These are phyloP conservation scores for Serinus canaria DNA, from an alignment of 2,113 vertebrate species.

Conservation along the genomic window DNA sequence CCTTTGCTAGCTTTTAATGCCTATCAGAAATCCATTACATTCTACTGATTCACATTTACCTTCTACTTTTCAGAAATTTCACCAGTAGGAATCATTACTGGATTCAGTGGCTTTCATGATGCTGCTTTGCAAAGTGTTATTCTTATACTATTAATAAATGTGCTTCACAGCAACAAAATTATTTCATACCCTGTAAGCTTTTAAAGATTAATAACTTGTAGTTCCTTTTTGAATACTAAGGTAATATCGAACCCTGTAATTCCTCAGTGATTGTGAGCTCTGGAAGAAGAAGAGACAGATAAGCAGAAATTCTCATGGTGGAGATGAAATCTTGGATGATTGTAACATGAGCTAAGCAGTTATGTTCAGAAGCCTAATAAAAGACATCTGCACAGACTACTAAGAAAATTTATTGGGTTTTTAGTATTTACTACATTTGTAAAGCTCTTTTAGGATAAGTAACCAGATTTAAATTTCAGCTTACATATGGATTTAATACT, in stretches of 20 bases:
- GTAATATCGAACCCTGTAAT: not conserved
- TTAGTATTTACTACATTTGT: conserved; percentile 45
- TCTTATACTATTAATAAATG: not conserved
- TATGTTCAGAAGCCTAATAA: conserved; percentile 26
- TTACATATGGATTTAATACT: not conserved
- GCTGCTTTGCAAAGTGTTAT: not conserved
- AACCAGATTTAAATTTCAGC: not conserved
- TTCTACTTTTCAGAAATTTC: not conserved
- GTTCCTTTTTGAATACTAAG: not conserved
- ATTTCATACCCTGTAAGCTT: not conserved
- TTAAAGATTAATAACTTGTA: not conserved
- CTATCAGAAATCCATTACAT: not conserved
- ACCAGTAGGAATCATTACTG: not conserved
- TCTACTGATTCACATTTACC: not conserved
- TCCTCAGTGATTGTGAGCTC: conserved; percentile 15
- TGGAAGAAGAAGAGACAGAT: conserved; percentile 1
- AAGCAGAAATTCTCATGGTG: not conserved
- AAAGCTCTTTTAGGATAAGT: not conserved
- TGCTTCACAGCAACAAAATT: not conserved
- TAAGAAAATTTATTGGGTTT: conserved; percentile 37
- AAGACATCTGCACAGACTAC: conserved; percentile 38
- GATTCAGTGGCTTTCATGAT: not conserved
- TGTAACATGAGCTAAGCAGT: not conserved
- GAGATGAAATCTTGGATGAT: conserved; percentile 3
- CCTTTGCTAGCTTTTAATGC: not conserved